Evolutionary conservation across 2,113 vertebrate genomes (phyloP).

Genomic region (Carassius auratus): DNA sequence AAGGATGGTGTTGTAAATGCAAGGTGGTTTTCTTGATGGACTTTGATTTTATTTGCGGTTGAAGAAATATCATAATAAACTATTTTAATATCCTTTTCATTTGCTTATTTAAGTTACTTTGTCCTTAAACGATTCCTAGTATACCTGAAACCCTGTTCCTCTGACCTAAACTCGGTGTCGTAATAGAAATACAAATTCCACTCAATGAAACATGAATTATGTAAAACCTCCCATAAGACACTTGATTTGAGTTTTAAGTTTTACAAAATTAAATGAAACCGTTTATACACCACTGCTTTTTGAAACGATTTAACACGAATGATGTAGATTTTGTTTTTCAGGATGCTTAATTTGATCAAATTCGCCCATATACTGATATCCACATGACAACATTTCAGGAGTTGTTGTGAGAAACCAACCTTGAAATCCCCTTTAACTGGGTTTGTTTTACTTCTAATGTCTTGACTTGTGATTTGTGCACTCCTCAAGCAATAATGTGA

Average conservation of each 20-base stretch:
- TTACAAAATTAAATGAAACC: not conserved
- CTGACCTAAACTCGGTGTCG: not conserved
- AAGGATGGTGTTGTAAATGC: slow-evolving; percentile 63
- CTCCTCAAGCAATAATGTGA: slow-evolving; percentile 74
- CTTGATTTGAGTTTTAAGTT: not conserved
- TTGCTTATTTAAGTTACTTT: slow-evolving; percentile 34
- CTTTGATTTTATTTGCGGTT: slow-evolving; percentile 69
- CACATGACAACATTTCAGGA: not conserved
- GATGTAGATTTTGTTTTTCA: not conserved
- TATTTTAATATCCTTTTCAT: slow-evolving; percentile 59
- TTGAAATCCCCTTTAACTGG: not conserved
- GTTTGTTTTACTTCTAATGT: slow-evolving; percentile 31
- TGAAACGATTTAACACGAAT: not conserved
- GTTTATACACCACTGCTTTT: not conserved
- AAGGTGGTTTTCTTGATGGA: slow-evolving; percentile 68
- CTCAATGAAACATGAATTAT: not conserved
- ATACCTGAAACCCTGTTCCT: not conserved
- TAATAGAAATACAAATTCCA: not conserved
- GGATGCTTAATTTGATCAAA: slow-evolving; percentile 27
- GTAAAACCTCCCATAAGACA: not conserved
- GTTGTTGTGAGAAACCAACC: not conserved
- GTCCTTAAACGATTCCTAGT: not conserved
- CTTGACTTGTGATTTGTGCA: slow-evolving; percentile 69
- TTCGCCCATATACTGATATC: not conserved
- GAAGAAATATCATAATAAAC: slow-evolving; percentile 67